Conservation (phyloP, 1,140 invertebrate species). For the Bombus turneri region DNA sequence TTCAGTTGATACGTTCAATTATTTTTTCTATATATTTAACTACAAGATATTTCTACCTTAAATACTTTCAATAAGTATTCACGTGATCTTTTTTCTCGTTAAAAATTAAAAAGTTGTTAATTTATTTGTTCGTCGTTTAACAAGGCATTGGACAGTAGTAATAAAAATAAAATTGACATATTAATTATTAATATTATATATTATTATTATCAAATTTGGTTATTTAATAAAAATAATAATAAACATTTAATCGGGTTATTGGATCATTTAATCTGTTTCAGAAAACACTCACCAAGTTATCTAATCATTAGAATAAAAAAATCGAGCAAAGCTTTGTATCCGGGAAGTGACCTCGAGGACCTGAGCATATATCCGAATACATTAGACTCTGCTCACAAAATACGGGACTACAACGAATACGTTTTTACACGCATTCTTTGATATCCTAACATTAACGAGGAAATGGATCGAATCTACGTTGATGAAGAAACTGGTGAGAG, state of each 20-base stretch:
- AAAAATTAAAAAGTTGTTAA: neutral
- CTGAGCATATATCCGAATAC: slow-evolving; percentile 41
- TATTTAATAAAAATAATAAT: neutral
- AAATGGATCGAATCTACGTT: slow-evolving; percentile 69
- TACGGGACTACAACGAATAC: neutral
- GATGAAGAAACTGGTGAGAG: slow-evolving; percentile 77
- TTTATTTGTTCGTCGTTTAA: too few relatives aligned
- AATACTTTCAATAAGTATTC: neutral
- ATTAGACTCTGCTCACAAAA: slow-evolving; percentile 20
- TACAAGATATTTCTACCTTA: too few relatives aligned
- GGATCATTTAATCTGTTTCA: slow-evolving; percentile 16
- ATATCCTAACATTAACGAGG: slow-evolving; percentile 13
- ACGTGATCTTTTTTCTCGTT: neutral
- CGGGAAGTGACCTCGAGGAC: slow-evolving; percentile 74
- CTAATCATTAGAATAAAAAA: slow-evolving; percentile 61
- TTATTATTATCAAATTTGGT: neutral
- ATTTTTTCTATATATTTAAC: neutral
- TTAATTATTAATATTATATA: too few relatives aligned
- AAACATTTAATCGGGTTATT: neutral
- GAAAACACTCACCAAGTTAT: neutral
- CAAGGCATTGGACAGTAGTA: neutral
- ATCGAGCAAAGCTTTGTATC: slow-evolving; percentile 49
- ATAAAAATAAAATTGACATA: neutral
- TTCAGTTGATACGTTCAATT: neutral
- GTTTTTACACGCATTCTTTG: neutral